A percentile compares a stretch with the other conserved stretches of the same genome.
Conservation (phyloP, 2,797 vertebrate species). For the Borostomias antarcticus region DNA sequence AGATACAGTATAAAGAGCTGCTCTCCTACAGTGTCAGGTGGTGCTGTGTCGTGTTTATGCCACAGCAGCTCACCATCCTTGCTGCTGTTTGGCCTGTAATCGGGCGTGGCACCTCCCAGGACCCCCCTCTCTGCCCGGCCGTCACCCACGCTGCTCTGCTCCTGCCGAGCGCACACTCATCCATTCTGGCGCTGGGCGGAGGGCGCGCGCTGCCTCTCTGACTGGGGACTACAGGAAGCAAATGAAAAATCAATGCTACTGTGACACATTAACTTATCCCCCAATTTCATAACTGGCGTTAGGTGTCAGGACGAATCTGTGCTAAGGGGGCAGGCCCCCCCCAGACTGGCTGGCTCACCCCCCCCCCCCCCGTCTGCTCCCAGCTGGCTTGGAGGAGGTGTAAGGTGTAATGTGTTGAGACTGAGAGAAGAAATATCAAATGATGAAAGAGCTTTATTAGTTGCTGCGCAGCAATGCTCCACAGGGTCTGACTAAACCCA, state of each 20-base stretch:
- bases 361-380: conserved; percentile 17
- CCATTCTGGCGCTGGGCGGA: conserved; percentile 68
- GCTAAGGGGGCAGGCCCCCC: conserved; percentile 28
- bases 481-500: neutral
- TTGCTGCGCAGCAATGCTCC: neutral
- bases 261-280: conserved; percentile 80
- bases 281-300: conserved; percentile 77
- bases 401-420: conserved; percentile 31
- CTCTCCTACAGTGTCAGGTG: neutral
- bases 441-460: conserved; percentile 46
- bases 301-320: conserved; percentile 71
- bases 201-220: conserved; percentile 56
- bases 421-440: conserved; percentile 48
- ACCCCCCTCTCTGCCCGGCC: neutral
- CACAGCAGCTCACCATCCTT: conserved; percentile 34
- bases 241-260: conserved; percentile 78
- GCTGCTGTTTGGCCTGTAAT: conserved; percentile 62
- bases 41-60: conserved; percentile 26
- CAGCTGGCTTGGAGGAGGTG: conserved; percentile 35
- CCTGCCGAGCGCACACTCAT: conserved; percentile 58
- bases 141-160: conserved; percentile 53
- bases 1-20: no score
- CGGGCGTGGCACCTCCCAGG: conserved; percentile 59
- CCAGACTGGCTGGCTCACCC: conserved; percentile 59
- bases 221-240: conserved; percentile 64